Evolutionary conservation across 2,113 vertebrate species (phyloP).

Genomic region (Muntiacus reevesi): DNA sequence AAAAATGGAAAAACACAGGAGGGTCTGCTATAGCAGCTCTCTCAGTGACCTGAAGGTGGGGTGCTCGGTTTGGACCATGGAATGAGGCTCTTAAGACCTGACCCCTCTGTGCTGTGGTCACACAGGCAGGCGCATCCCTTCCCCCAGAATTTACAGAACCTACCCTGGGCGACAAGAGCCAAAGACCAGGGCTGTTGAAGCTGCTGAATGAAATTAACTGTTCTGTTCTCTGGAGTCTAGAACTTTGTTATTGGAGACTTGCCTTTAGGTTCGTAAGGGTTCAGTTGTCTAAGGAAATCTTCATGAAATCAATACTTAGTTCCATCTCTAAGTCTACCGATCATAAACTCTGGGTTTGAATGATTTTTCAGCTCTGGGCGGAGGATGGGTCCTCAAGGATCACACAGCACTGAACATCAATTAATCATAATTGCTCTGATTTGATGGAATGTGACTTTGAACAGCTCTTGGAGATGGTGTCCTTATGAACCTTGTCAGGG

Average conservation of each 20-base stretch:
- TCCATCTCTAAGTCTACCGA: not conserved
- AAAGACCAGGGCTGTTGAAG: not conserved
- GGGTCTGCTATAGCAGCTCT: not conserved
- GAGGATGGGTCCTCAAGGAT: not conserved
- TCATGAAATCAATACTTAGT: not conserved
- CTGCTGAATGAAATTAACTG: not conserved
- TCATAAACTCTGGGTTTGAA: conserved; percentile 3
- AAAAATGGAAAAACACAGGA: not conserved
- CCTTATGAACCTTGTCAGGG: conserved; percentile 41
- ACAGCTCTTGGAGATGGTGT: conserved; percentile 37
- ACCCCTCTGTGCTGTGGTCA: not conserved
- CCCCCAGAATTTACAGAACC: not conserved
- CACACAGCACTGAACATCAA: conserved; percentile 1
- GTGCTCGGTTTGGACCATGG: not conserved
- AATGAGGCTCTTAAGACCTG: not conserved
- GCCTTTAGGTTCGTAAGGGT: not conserved
- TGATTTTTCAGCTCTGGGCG: conserved; percentile 3
- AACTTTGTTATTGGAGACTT: not conserved
- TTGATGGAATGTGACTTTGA: conserved; percentile 32
- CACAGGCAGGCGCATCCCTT: not conserved
- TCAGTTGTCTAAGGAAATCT: not conserved
- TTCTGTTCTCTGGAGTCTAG: not conserved
- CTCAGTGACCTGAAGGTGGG: no score
- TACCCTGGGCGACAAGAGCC: not conserved
- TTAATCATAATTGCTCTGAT: conserved; percentile 19